Conservation (phyloP, 2,113 vertebrate species). For the Cynocephalus volans region DNA sequence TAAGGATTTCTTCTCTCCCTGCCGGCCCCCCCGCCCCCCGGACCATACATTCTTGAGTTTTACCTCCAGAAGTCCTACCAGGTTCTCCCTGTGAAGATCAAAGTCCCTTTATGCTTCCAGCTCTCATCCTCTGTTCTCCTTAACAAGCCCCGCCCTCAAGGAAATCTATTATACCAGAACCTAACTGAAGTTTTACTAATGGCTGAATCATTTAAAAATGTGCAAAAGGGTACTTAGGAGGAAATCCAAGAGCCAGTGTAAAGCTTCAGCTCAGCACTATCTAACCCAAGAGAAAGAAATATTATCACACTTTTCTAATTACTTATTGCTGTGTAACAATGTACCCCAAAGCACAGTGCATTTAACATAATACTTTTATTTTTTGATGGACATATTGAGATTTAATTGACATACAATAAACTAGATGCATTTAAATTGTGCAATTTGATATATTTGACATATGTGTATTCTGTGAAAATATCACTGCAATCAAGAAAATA, state of each 20-base stretch:
- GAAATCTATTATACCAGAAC: background rate
- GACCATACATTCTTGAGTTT: background rate
- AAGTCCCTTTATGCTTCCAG: background rate
- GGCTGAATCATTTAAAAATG: background rate
- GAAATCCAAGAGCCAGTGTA: background rate
- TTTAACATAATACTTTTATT: background rate
- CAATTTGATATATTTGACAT: background rate
- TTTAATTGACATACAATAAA: background rate
- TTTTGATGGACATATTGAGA: background rate
- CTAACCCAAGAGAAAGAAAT: background rate
- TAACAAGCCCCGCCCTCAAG: background rate
- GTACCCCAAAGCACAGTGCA: background rate
- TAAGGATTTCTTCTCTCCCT: background rate
- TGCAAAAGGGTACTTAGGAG: background rate
- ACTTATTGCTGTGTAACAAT: background rate
- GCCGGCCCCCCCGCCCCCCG: fast-evolving
- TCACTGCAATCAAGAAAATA: background rate
- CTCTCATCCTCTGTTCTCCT: background rate
- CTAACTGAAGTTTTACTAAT: background rate
- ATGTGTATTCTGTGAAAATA: background rate
- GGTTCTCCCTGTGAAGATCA: background rate
- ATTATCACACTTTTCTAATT: background rate
- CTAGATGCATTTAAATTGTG: background rate
- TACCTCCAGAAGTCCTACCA: background rate
- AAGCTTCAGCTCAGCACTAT: background rate